Base-by-base conservation (phyloP, 2,113 vertebrate species). In the Tachuris rubrigastra region DNA sequence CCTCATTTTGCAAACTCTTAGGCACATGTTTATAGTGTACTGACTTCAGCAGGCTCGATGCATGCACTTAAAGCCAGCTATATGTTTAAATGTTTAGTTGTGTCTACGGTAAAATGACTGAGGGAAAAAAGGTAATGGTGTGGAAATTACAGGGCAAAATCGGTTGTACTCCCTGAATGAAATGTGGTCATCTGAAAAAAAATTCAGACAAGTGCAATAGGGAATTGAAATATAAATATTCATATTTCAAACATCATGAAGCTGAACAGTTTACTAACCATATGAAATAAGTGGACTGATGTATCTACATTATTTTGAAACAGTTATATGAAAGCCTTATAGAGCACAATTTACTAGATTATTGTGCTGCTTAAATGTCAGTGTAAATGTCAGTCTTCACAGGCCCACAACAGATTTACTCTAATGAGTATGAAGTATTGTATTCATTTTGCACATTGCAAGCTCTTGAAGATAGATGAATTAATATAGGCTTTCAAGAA, bases 161-260 rank as follows among this genome's bases (percentile, higher is more conserved):
- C n/a, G n/a, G n/a, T 49, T 56, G 13, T 80, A 1, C 8, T 58
- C 17, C 30, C 0, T 66, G 0, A 3, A 14, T 27, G 67, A 42
- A 42, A 50, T 12, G 59, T 9, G 17, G 12, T 14, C 49, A 31
- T 39, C 22, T 81, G 56, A 75, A 94, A 87, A 87, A 71, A 24
- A 62, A 1, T 44, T 86, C 42, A 80, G 27, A 12, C 9, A 52
- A 72, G 22, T n/a, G 5, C 53, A 69, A 53, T 35, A 39, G 5
- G 23, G 8, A 72, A 8, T 76, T 68, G 12, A 50, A 41, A 41
- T 25, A 41, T 55, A 56, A 82, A 15, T 2, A 30, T 72, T 44
- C 47, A 2, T 37, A 37, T 77, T 77, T 76, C 55, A 67, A 25
- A 23, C 35, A 66, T 17, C 5, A 58, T 44, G 37, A 60, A 62